These are phyloP conservation scores for Phylloscopus whistleri DNA, from an alignment of 2,113 vertebrate species.

Conservation along the genomic window DNA sequence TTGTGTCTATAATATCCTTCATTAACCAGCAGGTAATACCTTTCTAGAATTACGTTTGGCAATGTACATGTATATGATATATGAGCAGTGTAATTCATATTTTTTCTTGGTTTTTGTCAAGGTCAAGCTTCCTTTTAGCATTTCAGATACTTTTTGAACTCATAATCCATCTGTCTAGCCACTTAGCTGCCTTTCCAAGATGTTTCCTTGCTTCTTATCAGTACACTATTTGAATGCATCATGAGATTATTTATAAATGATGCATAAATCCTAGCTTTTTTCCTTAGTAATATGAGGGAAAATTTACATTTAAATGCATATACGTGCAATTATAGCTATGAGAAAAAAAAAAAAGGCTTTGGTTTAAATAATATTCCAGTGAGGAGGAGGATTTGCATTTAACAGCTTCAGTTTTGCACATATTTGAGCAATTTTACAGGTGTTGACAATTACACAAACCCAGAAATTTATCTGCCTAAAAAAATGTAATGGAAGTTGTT, in stretches of 20 bases:
- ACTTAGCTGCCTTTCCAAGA: conserved; percentile 16
- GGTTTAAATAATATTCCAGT: background rate
- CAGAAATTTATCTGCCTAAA: background rate
- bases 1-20: background rate
- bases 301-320: background rate
- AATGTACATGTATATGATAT: background rate
- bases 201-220: background rate
- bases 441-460: background rate
- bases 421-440: background rate
- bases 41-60: background rate
- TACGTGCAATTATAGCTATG: background rate
- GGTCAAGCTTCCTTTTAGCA: conserved; percentile 5
- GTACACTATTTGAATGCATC: background rate
- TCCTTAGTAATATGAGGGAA: background rate
- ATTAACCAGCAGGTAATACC: background rate
- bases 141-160: conserved; percentile 23
- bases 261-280: background rate
- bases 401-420: background rate
- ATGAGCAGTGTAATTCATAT: background rate
- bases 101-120: conserved; percentile 16
- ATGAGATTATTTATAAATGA: conserved; percentile 18
- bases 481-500: background rate
- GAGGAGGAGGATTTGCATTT: background rate
- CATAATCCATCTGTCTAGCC: conserved; percentile 36
- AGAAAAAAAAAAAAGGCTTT: background rate